These are phyloP conservation scores for Cheilosia vulpina DNA, from an alignment of 2,888 invertebrate genomes.

Conservation along the genomic window DNA sequence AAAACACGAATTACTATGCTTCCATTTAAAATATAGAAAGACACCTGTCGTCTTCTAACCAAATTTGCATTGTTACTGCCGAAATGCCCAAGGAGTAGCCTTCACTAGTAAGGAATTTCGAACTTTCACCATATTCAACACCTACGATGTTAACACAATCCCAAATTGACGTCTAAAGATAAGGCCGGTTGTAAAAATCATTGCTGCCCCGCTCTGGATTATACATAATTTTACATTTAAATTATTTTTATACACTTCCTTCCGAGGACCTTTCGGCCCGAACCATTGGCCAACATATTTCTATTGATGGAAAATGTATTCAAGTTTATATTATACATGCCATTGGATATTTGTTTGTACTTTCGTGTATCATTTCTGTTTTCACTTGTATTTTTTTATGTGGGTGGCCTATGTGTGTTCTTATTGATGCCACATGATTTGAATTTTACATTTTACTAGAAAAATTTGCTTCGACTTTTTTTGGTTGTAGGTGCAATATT, in stretches of 20 bases:
- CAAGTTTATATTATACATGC: slow-evolving; percentile 16
- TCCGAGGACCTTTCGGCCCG: slow-evolving; percentile 19
- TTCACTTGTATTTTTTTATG: slow-evolving; percentile 6
- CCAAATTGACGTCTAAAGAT: slow-evolving; percentile 39
- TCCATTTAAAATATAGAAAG: neutral
- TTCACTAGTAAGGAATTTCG: slow-evolving; percentile 22
- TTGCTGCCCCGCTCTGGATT: slow-evolving; percentile 24
- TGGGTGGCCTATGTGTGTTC: neutral
- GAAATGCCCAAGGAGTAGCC: slow-evolving; percentile 13
- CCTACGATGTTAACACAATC: slow-evolving; percentile 31
- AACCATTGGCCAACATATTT: slow-evolving; percentile 25
- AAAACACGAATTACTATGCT: neutral
- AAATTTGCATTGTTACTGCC: slow-evolving; percentile 15
- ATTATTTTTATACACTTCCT: slow-evolving; percentile 43
- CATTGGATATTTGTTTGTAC: slow-evolving; percentile 43
- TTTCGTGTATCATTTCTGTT: slow-evolving; percentile 15
- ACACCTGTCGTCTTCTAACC: neutral
- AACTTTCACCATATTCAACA: slow-evolving; percentile 18
- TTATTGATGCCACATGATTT: slow-evolving; percentile 36
- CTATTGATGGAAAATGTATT: slow-evolving; percentile 20
- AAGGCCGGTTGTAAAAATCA: slow-evolving; percentile 25
- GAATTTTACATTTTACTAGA: slow-evolving; percentile 26
- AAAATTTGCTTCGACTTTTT: slow-evolving; percentile 1
- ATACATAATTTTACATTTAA: slow-evolving; percentile 53
- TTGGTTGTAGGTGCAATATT: neutral